Evolutionary conservation across 2,888 invertebrate genomes (phyloP).

Genomic region (Didymodactylos carnosus): DNA sequence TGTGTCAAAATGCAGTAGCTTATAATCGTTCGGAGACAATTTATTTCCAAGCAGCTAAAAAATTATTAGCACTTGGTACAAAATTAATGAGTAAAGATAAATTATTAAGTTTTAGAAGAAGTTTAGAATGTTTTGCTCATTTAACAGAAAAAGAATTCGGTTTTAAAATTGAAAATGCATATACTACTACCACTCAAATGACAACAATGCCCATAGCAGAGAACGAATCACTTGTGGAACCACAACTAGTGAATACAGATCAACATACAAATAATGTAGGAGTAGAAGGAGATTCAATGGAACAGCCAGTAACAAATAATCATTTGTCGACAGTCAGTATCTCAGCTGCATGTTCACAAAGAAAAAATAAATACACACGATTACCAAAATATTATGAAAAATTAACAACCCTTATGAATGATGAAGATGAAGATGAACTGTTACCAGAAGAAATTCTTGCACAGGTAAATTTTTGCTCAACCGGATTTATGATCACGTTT

Average conservation of each 20-base stretch:
- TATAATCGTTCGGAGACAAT: conserved; percentile 11
- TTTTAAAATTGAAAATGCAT: neutral
- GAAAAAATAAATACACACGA: neutral
- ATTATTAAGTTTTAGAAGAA: neutral
- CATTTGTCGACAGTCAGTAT: neutral
- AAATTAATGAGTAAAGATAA: conserved; percentile 12
- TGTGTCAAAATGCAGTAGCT: conserved; percentile 13
- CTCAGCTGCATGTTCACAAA: neutral
- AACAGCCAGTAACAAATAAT: neutral
- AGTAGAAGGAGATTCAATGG: neutral
- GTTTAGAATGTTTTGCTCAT: neutral
- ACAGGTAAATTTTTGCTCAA: no score
- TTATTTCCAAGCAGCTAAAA: conserved; percentile 12
- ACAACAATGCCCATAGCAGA: no score
- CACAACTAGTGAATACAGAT: neutral
- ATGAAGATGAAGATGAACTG: neutral
- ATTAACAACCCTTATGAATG: neutral
- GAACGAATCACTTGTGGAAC: neutral
- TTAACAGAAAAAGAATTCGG: conserved; percentile 6
- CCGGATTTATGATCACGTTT: no score
- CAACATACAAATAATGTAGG: neutral
- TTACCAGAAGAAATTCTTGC: neutral
- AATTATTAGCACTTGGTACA: neutral
- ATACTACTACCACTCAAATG: no score
- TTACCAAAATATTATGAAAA: neutral